These are phyloP conservation scores for Leptarthrus brevirostris DNA, from an alignment of 2,888 invertebrate species.

Conservation along the genomic window DNA sequence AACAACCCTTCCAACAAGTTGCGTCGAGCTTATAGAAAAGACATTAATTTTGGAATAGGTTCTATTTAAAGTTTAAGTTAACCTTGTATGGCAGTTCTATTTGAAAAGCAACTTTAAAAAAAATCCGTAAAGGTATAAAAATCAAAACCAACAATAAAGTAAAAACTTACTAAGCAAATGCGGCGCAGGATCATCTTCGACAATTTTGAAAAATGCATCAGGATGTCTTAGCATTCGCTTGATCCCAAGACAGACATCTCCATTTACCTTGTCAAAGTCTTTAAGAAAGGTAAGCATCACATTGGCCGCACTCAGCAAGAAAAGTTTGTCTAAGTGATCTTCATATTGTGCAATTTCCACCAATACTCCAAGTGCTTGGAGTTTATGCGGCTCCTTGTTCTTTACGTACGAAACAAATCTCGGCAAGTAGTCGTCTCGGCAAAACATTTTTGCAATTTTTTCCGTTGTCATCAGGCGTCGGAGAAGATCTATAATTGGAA, in stretches of 20 bases:
- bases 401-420: constrained; percentile 21
- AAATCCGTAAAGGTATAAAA: too few species aligned
- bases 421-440: constrained; percentile 11
- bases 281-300: not conserved
- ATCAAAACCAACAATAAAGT: too few species aligned
- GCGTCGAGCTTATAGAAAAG: too few species aligned
- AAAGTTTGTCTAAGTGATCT: not conserved
- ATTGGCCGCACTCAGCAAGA: not conserved
- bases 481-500: constrained; percentile 15
- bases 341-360: constrained; percentile 14
- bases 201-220: constrained; percentile 45
- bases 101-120: too few species aligned
- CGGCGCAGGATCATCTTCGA: constrained; percentile 29
- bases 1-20: too few species aligned
- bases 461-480: constrained; percentile 26
- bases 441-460: constrained; percentile 30
- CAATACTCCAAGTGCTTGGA: constrained; percentile 7
- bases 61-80: too few species aligned
- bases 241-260: constrained; percentile 56
- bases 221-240: constrained; percentile 58
- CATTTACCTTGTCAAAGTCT: not conserved
- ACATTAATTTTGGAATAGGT: too few species aligned
- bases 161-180: constrained; percentile 43
- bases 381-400: not conserved
- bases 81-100: too few species aligned